phyloP scores from a whole-genome alignment of 2,888 invertebrate genomes.

The Torymus auratus region DNA sequence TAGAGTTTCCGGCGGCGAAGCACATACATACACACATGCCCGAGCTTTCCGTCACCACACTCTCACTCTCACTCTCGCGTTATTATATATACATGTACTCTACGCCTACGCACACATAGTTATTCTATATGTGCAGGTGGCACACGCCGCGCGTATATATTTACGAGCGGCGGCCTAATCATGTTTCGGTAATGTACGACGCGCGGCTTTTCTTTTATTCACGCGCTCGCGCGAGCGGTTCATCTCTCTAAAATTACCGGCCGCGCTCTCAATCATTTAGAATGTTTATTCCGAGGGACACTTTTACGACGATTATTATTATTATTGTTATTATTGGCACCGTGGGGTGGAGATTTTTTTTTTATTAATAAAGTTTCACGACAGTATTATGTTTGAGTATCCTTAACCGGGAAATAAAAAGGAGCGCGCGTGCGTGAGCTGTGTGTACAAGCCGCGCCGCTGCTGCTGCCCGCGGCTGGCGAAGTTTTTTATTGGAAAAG shows the following conservation, averaged over 20 bases:
- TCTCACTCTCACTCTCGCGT: too few species aligned
- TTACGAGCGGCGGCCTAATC: slow-evolving; percentile 51
- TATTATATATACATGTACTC: too few species aligned
- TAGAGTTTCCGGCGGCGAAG: slow-evolving; percentile 72
- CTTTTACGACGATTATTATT: slow-evolving; percentile 49
- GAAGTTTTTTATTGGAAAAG: slow-evolving; percentile 59
- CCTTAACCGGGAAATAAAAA: slow-evolving; percentile 50
- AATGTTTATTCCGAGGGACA: slow-evolving; percentile 50
- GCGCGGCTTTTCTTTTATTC: slow-evolving; percentile 40
- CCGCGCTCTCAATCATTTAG: slow-evolving; percentile 11
- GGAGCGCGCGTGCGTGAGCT: slow-evolving; percentile 14
- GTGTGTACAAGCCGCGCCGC: too few species aligned
- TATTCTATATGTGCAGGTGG: too few species aligned
- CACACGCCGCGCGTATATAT: background rate
- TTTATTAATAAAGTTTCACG: slow-evolving; percentile 59
- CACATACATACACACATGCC: background rate
- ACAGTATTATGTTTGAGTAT: slow-evolving; percentile 49
- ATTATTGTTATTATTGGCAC: slow-evolving; percentile 11
- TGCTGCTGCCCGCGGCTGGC: background rate
- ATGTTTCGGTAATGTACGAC: slow-evolving; percentile 48
- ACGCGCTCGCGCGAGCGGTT: background rate
- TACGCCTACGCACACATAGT: too few species aligned
- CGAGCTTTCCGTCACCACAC: too few species aligned
- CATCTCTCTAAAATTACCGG: slow-evolving; percentile 29
- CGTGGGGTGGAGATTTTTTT: slow-evolving; percentile 27